Conservation (phyloP, 2,113 vertebrate species). For the Pelecanus crispus region DNA sequence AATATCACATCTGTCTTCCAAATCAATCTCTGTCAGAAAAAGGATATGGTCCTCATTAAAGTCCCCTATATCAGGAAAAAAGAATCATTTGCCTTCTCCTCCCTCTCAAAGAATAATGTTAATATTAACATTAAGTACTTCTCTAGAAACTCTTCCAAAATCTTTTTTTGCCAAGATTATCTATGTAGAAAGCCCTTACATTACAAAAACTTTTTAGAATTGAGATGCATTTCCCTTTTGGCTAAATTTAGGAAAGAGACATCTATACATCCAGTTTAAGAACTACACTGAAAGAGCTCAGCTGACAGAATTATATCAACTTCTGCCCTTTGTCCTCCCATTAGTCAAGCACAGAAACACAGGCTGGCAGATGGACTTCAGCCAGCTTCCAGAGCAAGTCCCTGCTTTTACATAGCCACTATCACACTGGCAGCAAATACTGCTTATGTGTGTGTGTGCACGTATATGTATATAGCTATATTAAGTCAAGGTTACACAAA, state of each 20-base stretch:
- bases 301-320: background rate
- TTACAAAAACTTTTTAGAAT: background rate
- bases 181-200: background rate
- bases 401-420: background rate
- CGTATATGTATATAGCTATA: too few species aligned
- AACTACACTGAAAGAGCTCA: background rate
- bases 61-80: background rate
- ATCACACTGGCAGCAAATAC: background rate
- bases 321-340: background rate
- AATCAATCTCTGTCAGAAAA: background rate
- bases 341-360: background rate
- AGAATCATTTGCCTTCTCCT: background rate
- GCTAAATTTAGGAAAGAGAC: background rate
- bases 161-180: background rate
- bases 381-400: background rate
- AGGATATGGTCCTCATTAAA: background rate
- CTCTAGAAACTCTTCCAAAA: background rate
- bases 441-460: background rate
- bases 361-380: background rate
- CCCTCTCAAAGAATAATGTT: background rate
- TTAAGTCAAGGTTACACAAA: background rate
- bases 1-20: background rate
- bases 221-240: background rate
- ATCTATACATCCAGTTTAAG: background rate
- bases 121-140: background rate